Base-by-base conservation (phyloP, 2,797 vertebrate species). In the Pelodytes ibericus region DNA sequence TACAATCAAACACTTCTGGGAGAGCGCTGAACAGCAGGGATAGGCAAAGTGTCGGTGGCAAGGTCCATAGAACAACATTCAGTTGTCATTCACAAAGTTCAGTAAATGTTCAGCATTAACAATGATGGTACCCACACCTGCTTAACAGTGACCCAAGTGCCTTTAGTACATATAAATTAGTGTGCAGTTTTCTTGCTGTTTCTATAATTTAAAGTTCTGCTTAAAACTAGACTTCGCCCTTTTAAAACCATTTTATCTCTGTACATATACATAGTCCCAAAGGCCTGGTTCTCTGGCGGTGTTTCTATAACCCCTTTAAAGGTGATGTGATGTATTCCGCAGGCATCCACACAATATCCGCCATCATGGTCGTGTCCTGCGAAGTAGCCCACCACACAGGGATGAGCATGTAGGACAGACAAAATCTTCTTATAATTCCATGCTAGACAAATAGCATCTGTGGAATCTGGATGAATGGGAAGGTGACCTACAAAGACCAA, bases 301-400 rank as follows among this genome's bases (percentile, higher is more conserved):
- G 96, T 97, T 87, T 98, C 96, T 3, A 98, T 94, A 67, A 98
- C 84, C 0, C 94, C 96, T 74, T 95, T 93, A 30, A 98, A 25
- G 0, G 93, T 96, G 77, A 98, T 60, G 41, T 98, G 93, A 81
- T 99, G 95, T 25, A 96, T 90, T 8, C 95, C 94, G 0, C 84
- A 88, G 0, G 71, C 4, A 27, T 99, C 96, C 59, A 39, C 51
- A 74, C 83, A 86, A 84, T 97, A 98, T 41, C 93, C 94, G 0
- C 95, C 95, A 0, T 95, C 88, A 0, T 99, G 96, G 79, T 95
- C 89, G 33, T 98, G 96, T 44, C 96, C 96, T 0, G 96, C 92
- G 20, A 99, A 89, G 83, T 95, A 94, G 36, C 94, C 95, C 29
- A 98, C 91, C 80, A 98, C 95, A 0, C 95, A 91, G 29, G 74